phyloP scores from a whole-genome alignment of 2,888 invertebrate genomes.

The Drosophila helvetica region DNA sequence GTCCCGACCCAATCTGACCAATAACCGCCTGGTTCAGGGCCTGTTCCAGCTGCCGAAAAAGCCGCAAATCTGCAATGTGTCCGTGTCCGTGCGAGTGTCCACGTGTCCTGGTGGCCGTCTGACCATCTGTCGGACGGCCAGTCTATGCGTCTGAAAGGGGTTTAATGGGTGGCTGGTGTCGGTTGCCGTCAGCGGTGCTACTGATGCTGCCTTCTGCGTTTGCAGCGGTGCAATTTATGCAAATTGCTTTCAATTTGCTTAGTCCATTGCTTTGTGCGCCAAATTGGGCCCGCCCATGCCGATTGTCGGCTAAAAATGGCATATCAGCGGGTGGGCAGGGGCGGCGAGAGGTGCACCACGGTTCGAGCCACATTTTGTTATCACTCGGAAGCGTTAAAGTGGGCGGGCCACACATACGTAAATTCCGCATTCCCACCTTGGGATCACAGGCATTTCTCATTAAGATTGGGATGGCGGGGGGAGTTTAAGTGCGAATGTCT shows the following conservation, averaged over 20 bases:
- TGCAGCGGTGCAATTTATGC: slow-evolving; percentile 66
- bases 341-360: slow-evolving; percentile 3
- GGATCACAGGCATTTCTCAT: slow-evolving; percentile 5
- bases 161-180: slow-evolving; percentile 15
- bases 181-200: slow-evolving; percentile 34
- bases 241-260: slow-evolving; percentile 75
- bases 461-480: background rate
- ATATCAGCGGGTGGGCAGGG: slow-evolving; percentile 28
- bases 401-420: slow-evolving; percentile 26
- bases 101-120: background rate
- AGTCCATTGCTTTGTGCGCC: slow-evolving; percentile 49
- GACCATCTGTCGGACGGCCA: background rate
- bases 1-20: slow-evolving; percentile 40
- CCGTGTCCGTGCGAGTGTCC: slow-evolving; percentile 10
- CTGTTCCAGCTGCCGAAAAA: slow-evolving; percentile 30
- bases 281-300: slow-evolving; percentile 39
- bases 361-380: slow-evolving; percentile 33
- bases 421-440: slow-evolving; percentile 6
- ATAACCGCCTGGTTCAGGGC: slow-evolving; percentile 15
- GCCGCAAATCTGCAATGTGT: slow-evolving; percentile 43
- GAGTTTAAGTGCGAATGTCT: background rate
- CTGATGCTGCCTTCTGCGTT: slow-evolving; percentile 32
- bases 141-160: slow-evolving; percentile 1
- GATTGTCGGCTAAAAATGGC: slow-evolving; percentile 45
- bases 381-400: slow-evolving; percentile 47